Conservation (phyloP, 2,113 vertebrate genomes). For the Lepus americanus region DNA sequence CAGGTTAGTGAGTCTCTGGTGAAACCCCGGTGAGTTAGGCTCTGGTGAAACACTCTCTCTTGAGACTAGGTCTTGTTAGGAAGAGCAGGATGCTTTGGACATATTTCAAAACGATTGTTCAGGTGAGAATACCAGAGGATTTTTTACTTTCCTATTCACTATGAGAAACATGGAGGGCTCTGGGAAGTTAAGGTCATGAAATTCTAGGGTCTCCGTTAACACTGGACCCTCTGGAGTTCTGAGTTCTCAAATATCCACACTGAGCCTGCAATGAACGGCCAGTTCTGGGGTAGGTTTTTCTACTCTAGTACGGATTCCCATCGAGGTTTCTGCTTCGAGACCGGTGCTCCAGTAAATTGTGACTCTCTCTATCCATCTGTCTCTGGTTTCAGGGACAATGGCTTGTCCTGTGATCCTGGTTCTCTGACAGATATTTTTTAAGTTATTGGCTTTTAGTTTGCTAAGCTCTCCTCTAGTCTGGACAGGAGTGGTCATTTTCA, state of each 20-base stretch:
- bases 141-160: not conserved
- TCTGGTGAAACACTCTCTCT: not conserved
- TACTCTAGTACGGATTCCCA: not conserved
- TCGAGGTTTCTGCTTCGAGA: not conserved
- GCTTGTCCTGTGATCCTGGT: not conserved
- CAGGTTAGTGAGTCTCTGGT: not conserved
- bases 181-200: not conserved
- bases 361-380: not conserved
- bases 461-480: not conserved
- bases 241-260: not conserved
- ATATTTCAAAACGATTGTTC: not conserved
- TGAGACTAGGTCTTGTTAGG: not conserved
- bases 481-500: not conserved
- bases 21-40: not conserved
- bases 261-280: not conserved
- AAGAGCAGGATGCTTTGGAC: not conserved
- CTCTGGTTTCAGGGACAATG: too few relatives aligned
- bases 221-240: not conserved
- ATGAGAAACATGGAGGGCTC: not conserved
- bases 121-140: not conserved
- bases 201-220: not conserved
- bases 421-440: not conserved
- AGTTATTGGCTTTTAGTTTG: slow-evolving; percentile 16
- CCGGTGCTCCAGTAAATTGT: not conserved
- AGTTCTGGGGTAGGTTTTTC: not conserved